phyloP scores from a whole-genome alignment of 2,113 vertebrate genomes.

The Turdus rufiventris region DNA sequence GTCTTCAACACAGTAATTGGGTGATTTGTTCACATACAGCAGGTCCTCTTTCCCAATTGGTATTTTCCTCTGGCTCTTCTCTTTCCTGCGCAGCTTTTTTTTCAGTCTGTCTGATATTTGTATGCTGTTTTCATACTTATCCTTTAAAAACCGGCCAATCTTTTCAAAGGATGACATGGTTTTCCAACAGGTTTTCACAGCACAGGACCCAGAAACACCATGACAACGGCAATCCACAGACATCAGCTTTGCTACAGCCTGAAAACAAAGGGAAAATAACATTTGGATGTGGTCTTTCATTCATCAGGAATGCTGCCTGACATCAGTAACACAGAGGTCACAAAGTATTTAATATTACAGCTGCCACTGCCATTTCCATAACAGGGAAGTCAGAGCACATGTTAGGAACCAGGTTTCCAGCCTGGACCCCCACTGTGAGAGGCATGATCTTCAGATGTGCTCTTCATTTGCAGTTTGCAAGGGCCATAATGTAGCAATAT shows the following conservation, averaged over 20 bases:
- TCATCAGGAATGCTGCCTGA: not conserved
- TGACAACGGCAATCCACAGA: constrained; percentile 93
- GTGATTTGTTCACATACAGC: constrained; percentile 89
- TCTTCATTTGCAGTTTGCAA: not conserved
- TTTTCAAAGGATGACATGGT: constrained; percentile 89
- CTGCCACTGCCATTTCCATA: not conserved
- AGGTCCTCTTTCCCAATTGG: constrained; percentile 81
- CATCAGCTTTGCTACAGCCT: constrained; percentile 91
- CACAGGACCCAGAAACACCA: constrained; percentile 95
- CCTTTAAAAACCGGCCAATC: constrained; percentile 87
- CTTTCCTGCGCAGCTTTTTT: constrained; percentile 82
- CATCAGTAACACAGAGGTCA: not conserved
- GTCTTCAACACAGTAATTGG: constrained; percentile 93
- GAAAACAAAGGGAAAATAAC: constrained; percentile 37
- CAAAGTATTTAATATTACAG: not conserved
- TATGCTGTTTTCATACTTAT: constrained; percentile 89
- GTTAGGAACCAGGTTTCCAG: not conserved
- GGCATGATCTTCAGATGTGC: not conserved
- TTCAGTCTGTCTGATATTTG: constrained; percentile 83
- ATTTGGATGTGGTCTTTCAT: not conserved
- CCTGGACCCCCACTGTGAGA: not conserved
- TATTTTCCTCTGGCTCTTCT: constrained; percentile 77
- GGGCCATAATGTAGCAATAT: not conserved
- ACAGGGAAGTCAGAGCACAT: not conserved
- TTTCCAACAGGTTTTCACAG: constrained; percentile 96